Percentiles rank a stretch among this genome's conserved stretches.
phyloP scores from a whole-genome alignment of 2,113 vertebrate species.

The Xerus inauris region DNA sequence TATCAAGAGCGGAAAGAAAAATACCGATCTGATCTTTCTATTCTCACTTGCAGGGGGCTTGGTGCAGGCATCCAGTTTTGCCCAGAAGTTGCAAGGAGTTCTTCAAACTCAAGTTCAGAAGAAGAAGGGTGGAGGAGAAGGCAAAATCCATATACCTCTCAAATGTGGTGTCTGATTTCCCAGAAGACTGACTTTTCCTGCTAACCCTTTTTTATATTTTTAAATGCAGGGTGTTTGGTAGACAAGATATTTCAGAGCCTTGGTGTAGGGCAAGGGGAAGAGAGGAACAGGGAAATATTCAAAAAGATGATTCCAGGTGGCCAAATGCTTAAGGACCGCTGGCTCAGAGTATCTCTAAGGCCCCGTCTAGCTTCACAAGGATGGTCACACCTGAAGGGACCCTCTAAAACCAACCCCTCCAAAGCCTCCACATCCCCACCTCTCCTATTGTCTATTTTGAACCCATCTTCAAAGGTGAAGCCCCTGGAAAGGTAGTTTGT shows the following conservation, averaged over 20 bases:
- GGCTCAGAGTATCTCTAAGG: neutral
- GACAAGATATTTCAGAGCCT: constrained; percentile 16
- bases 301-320: neutral
- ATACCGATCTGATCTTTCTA: constrained; percentile 52
- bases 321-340: neutral
- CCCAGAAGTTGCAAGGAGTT: constrained; percentile 9
- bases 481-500: neutral
- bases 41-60: constrained; percentile 10
- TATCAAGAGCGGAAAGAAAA: constrained; percentile 62
- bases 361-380: neutral
- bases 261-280: neutral
- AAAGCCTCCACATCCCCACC: neutral
- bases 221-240: constrained; percentile 45
- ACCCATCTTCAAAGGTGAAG: neutral
- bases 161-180: constrained; percentile 52
- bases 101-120: constrained; percentile 63
- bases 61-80: neutral
- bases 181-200: constrained; percentile 29
- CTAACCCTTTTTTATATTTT: constrained; percentile 41
- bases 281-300: neutral
- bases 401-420: neutral
- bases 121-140: neutral
- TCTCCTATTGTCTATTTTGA: neutral
- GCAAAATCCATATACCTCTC: constrained; percentile 54
- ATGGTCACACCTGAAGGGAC: neutral